phyloP scores from a whole-genome alignment of 2,797 vertebrate species.

The Phoxinus dragarum region DNA sequence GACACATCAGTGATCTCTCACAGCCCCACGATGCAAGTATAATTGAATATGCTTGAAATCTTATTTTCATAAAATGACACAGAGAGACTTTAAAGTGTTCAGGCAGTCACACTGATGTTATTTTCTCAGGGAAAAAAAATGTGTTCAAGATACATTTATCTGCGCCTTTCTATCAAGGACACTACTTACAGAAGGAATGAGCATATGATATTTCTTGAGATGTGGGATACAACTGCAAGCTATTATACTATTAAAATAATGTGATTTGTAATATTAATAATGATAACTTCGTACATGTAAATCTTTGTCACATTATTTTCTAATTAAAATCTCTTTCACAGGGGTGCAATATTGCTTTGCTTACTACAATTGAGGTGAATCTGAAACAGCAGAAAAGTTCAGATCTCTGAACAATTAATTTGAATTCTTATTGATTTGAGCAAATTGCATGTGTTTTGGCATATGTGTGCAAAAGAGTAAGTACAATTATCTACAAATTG shows the following conservation, averaged over 20 bases:
- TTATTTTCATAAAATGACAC: slow-evolving; percentile 1
- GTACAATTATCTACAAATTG: not conserved
- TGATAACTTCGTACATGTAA: not conserved
- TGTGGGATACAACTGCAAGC: not conserved
- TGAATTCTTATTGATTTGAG: too few relatives aligned
- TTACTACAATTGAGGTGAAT: not conserved
- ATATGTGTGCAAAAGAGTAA: too few relatives aligned
- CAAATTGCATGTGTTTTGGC: not conserved
- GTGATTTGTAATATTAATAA: slow-evolving; percentile 16
- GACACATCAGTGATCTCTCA: slow-evolving; percentile 23
- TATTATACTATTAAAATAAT: not conserved
- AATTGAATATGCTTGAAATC: slow-evolving; percentile 20
- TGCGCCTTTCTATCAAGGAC: not conserved
- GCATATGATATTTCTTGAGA: not conserved
- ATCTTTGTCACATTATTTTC: not conserved
- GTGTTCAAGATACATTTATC: not conserved
- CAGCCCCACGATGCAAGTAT: not conserved
- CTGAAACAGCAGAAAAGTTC: not conserved
- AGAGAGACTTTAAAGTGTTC: not conserved
- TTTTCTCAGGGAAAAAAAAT: not conserved
- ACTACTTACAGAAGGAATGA: not conserved
- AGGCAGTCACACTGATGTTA: not conserved
- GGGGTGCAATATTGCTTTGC: not conserved
- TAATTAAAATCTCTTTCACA: not conserved
- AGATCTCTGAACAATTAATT: too few relatives aligned